Evolutionary conservation across 2,113 vertebrate genomes (phyloP).

Genomic region (Silurus meridionalis): DNA sequence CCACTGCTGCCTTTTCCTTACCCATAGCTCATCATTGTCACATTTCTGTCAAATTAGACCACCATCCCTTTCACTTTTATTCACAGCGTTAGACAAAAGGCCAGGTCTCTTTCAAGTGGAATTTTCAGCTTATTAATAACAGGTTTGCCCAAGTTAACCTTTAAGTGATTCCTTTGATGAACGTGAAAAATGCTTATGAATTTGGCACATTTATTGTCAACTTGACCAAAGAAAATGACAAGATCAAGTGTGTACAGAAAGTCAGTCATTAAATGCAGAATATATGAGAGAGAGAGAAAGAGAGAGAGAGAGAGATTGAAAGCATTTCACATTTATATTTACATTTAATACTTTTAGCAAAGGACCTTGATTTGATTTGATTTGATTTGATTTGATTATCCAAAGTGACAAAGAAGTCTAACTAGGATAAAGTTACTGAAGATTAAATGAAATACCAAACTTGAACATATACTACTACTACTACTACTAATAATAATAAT

Average conservation of each 20-base stretch:
- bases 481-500: background rate
- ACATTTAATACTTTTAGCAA: too few relatives aligned
- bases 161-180: background rate
- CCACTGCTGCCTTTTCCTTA: background rate
- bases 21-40: background rate
- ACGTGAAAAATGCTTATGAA: background rate
- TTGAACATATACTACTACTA: too few relatives aligned
- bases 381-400: too few relatives aligned
- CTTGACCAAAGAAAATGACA: background rate
- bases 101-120: background rate
- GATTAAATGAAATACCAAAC: too few relatives aligned
- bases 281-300: too few relatives aligned
- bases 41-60: constrained; percentile 6
- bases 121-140: background rate
- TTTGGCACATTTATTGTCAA: background rate
- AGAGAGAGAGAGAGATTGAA: too few relatives aligned
- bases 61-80: constrained; percentile 45
- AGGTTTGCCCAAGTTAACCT: background rate
- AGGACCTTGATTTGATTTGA: too few relatives aligned
- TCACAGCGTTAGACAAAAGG: background rate
- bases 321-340: too few relatives aligned
- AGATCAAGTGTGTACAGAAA: background rate
- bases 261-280: too few relatives aligned
- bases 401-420: too few relatives aligned
- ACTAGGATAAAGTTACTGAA: background rate